These are phyloP conservation scores for Ptychoptera contaminata DNA, from an alignment of 2,888 invertebrate genomes.

Conservation along the genomic window DNA sequence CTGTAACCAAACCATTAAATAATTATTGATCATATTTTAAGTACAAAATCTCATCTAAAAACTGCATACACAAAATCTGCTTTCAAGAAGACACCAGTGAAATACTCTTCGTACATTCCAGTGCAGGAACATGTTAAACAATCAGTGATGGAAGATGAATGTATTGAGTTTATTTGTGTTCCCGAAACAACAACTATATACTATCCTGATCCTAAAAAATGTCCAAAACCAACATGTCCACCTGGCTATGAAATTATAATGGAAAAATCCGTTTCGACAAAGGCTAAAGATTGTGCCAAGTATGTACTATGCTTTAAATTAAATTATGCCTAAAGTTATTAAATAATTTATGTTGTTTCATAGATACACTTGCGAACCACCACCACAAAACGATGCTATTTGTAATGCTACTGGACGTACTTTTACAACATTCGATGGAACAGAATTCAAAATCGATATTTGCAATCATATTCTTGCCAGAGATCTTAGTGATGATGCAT, in stretches of 20 bases:
- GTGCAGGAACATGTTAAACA: too few species aligned
- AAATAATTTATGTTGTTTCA: conserved; percentile 17
- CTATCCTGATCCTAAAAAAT: conserved; percentile 19
- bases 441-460: conserved; percentile 62
- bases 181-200: conserved; percentile 14
- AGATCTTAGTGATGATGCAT: conserved; percentile 47
- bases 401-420: conserved; percentile 51
- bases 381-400: conserved; percentile 43
- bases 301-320: not conserved
- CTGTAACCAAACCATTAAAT: too few species aligned
- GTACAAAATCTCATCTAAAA: too few species aligned
- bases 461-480: conserved; percentile 66
- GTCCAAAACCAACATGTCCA: conserved; percentile 34
- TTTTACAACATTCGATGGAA: conserved; percentile 64
- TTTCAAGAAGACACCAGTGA: too few species aligned
- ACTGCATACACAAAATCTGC: too few species aligned
- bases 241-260: conserved; percentile 38
- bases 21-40: too few species aligned
- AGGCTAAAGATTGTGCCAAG: conserved; percentile 33
- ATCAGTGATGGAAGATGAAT: conserved; percentile 15
- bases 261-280: conserved; percentile 25
- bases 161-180: conserved; percentile 26
- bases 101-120: too few species aligned
- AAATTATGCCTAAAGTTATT: too few species aligned
- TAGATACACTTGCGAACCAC: conserved; percentile 48